A percentile compares a stretch with the other conserved stretches of the same genome.
These are phyloP conservation scores for Emydura subglobosa DNA, from an alignment of 2,113 vertebrate genomes.

Conservation along the genomic window DNA sequence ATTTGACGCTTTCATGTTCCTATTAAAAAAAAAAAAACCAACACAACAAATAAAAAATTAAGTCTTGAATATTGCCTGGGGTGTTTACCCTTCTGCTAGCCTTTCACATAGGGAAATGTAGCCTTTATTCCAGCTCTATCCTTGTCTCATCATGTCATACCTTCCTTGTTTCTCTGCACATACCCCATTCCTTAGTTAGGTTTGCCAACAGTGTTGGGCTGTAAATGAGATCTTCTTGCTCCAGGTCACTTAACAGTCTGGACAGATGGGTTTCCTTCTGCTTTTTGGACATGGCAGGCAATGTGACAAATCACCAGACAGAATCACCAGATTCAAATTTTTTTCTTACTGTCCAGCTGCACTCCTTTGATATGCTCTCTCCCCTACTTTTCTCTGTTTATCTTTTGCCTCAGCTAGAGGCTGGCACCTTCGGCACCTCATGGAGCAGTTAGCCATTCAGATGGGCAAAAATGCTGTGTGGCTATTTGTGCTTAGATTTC, in stretches of 20 bases:
- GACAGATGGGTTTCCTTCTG: neutral
- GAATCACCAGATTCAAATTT: neutral
- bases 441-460: neutral
- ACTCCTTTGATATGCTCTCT: neutral
- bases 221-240: neutral
- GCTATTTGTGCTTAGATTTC: neutral
- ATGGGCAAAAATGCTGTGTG: neutral
- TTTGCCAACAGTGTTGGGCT: neutral
- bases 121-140: neutral
- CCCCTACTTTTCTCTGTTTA: neutral
- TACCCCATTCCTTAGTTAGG: neutral
- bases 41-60: neutral
- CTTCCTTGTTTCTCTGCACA: neutral
- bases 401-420: neutral
- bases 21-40: too few species aligned
- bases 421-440: neutral
- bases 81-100: neutral
- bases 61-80: neutral
- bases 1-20: neutral
- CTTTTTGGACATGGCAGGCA: neutral
- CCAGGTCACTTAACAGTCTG: rapidly evolving
- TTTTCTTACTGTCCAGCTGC: neutral
- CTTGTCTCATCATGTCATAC: neutral
- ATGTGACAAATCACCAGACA: neutral
- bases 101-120: neutral